Evolutionary conservation across 2,797 vertebrate genomes (phyloP), one percentile per base, ranked within the genome.

Genomic region (Pseudotriccus pelzelni): DNA sequence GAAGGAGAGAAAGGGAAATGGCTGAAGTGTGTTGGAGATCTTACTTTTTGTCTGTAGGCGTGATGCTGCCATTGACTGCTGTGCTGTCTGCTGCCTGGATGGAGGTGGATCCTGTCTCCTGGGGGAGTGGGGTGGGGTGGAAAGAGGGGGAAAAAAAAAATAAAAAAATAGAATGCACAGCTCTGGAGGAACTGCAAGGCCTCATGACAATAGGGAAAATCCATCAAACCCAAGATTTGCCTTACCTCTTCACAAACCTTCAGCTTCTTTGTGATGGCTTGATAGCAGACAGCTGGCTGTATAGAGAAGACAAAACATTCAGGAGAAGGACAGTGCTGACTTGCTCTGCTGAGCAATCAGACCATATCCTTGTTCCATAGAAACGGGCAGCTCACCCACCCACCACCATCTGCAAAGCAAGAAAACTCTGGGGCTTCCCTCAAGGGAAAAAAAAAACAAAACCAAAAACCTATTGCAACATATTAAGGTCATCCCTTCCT

Each of bases 81-180:
- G 99, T 99, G 98, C 99, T 99, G 98, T 99, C 99, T 92, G 99
- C 99, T 93, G 99, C 99, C 97, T 99, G 99, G 97, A 99, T 99
- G 55, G 99, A 99, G 32, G 99, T 99, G 46, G 99, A 99, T 64
- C 99, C 98, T 5, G 99, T 98, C 95, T 99, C 99, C 99, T 99
- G 94, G 55, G 39, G 9, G 15, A 41, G 53, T 23, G 11, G 32
- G 15, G 44, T 2, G 2, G 17, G 12, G 14, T 6, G 22, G 4
- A 12, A 18, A 9, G 4, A 7, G 4, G 20, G 4, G 3, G 4
- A 5, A 47, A 74, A 37, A 55, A 75, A n/a, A 50, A 77, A 72
- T 28, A 36, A 59, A 87, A 83, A 77, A 60, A 90, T n/a, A 63
- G 84, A 92, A 62, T 67, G 90, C 55, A 85, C 59, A 60, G 43